These are phyloP conservation scores for Yponomeuta sedellus DNA, from an alignment of 2,888 invertebrate genomes.

Conservation along the genomic window DNA sequence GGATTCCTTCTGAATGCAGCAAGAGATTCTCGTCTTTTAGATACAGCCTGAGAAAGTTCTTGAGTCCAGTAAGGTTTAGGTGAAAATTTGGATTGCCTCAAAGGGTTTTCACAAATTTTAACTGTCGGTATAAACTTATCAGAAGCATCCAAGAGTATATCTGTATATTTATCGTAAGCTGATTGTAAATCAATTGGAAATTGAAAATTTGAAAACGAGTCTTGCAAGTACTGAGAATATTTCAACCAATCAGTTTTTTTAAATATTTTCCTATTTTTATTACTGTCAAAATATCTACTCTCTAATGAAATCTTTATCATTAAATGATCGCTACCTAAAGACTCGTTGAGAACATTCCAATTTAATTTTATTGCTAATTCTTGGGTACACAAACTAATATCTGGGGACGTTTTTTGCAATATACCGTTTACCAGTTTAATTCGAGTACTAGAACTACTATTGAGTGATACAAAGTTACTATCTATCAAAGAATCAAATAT, in stretches of 20 bases:
- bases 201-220: not conserved
- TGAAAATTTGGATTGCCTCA: not conserved
- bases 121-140: not conserved
- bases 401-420: conserved; percentile 20
- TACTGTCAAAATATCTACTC: conserved; percentile 19
- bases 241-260: conserved; percentile 19
- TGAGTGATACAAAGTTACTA: conserved; percentile 18
- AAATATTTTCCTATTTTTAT: conserved; percentile 24
- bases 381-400: conserved; percentile 19
- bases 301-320: too few relatives aligned
- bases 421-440: conserved; percentile 18
- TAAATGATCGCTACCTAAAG: too few relatives aligned
- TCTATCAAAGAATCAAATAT: conserved; percentile 19
- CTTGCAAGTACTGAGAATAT: not conserved
- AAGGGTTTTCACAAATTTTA: not conserved
- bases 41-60: conserved; percentile 2
- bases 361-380: conserved; percentile 20
- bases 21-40: conserved; percentile 2
- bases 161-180: not conserved
- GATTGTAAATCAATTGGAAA: not conserved
- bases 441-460: conserved; percentile 20
- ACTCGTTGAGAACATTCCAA: conserved; percentile 21
- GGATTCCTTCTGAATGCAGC: not conserved
- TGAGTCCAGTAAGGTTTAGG: conserved; percentile 11
- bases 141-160: not conserved